Conservation (phyloP, 2,113 vertebrate genomes). For the Ahaetulla prasina region DNA sequence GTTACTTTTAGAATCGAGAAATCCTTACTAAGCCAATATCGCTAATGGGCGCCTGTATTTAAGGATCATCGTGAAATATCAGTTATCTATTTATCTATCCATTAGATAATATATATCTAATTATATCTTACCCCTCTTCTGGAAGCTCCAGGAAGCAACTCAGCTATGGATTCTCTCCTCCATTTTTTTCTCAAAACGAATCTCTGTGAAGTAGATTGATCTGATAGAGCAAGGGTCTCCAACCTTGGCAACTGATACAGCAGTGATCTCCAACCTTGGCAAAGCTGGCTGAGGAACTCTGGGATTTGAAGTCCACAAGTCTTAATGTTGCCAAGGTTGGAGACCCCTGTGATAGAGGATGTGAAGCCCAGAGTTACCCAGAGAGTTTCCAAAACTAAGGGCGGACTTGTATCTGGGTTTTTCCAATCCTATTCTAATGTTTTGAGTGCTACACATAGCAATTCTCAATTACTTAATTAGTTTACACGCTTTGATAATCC, state of each 20-base stretch:
- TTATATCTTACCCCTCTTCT: background rate
- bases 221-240: no score
- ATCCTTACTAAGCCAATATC: background rate
- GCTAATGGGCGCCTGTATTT: background rate
- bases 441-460: background rate
- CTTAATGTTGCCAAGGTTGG: no score
- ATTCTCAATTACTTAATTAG: background rate
- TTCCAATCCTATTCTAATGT: no score
- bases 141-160: background rate
- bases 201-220: background rate
- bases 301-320: no score
- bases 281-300: no score
- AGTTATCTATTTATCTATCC: background rate
- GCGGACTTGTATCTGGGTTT: background rate
- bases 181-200: background rate
- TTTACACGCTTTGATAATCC: background rate
- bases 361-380: background rate
- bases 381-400: background rate
- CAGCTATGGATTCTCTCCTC: background rate
- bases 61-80: background rate
- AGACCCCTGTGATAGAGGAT: no score
- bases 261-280: no score
- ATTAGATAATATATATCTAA: no score
- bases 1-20: background rate
- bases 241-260: no score